A percentile compares a stretch with the other conserved stretches of the same genome.
These are phyloP conservation scores for Thymelicus acteon DNA, from an alignment of 2,888 invertebrate species.

Conservation along the genomic window DNA sequence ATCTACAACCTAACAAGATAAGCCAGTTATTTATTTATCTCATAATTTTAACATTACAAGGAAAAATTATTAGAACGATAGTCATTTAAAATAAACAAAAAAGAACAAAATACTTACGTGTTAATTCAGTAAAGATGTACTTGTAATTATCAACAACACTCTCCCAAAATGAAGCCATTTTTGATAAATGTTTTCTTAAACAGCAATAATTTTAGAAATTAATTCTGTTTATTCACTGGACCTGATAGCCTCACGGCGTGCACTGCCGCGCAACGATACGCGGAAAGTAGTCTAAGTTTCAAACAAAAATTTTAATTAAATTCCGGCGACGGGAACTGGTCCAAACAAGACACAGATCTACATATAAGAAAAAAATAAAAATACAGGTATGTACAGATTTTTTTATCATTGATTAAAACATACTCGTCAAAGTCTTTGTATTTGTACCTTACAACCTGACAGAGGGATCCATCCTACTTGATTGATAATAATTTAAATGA, in stretches of 20 bases:
- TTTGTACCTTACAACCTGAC: too few species aligned
- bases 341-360: neutral
- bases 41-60: neutral
- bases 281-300: too few species aligned
- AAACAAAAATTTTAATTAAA: too few species aligned
- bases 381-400: too few species aligned
- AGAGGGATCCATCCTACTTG: too few species aligned
- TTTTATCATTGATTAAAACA: too few species aligned
- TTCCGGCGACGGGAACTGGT: too few species aligned
- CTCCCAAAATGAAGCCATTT: constrained; percentile 11
- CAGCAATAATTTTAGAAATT: constrained; percentile 1
- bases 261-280: neutral
- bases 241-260: neutral
- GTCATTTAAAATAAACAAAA: constrained; percentile 9
- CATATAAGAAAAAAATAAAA: too few species aligned
- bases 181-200: neutral
- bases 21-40: neutral
- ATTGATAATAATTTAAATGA: too few species aligned
- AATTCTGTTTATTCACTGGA: neutral
- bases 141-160: constrained; percentile 43
- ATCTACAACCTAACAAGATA: too few species aligned
- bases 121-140: constrained; percentile 51
- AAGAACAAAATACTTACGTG: constrained; percentile 48
- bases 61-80: neutral
- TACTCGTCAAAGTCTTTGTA: too few species aligned